A percentile compares a stretch with the other conserved stretches of the same genome.
phyloP scores from a whole-genome alignment of 1,140 invertebrate genomes.

The Temnothorax curvispinosus region DNA sequence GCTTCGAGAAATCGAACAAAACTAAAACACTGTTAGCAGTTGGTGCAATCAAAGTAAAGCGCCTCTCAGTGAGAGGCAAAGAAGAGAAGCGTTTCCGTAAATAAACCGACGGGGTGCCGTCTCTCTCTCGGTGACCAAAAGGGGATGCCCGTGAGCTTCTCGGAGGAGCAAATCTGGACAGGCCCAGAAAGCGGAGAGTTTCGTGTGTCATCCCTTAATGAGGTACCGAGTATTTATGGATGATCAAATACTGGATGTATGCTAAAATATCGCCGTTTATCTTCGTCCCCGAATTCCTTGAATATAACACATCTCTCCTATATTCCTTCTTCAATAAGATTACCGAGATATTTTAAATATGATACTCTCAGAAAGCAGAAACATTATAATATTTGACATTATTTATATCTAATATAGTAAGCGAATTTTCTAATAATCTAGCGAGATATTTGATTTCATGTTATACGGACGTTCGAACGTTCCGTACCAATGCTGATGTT shows the following conservation, averaged over 20 bases:
- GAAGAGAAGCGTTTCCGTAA: conserved; percentile 55
- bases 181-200: conserved; percentile 41
- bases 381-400: too few relatives aligned
- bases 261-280: background rate
- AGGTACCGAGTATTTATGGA: conserved; percentile 3
- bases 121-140: conserved; percentile 46
- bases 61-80: conserved; percentile 43
- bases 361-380: conserved; percentile 3
- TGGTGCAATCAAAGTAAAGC: conserved; percentile 38
- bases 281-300: background rate
- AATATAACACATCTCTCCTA: background rate
- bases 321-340: background rate
- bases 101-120: conserved; percentile 41
- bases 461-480: background rate
- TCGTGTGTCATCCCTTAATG: conserved; percentile 53
- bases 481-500: background rate
- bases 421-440: background rate
- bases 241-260: background rate
- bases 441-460: background rate
- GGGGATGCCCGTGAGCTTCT: conserved; percentile 34
- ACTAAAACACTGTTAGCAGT: conserved; percentile 35
- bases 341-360: background rate
- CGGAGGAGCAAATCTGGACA: conserved; percentile 29
- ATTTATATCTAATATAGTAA: background rate
- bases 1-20: conserved; percentile 53